Percentiles rank a stretch among this genome's conserved stretches.
phyloP scores from a whole-genome alignment of 2,797 vertebrate species.

The Phalloptychus januarius region DNA sequence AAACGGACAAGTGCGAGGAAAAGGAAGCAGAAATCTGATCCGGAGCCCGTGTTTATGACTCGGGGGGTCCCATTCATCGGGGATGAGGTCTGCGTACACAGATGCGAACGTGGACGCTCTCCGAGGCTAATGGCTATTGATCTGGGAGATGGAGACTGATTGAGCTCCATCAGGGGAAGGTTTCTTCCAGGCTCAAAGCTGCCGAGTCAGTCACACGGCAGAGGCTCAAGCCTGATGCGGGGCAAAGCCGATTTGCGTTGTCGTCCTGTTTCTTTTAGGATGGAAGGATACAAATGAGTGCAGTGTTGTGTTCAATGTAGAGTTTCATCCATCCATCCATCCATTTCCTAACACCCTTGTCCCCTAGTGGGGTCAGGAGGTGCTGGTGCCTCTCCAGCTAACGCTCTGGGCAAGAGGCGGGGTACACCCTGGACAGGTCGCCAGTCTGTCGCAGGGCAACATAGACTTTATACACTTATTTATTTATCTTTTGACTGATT shows the following conservation, averaged over 20 bases:
- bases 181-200: constrained; percentile 70
- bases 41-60: constrained; percentile 70
- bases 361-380: too few relatives aligned
- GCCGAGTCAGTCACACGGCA: constrained; percentile 66
- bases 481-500: background rate
- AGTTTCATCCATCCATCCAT: too few relatives aligned
- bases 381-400: too few relatives aligned
- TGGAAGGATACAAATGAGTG: constrained; percentile 21
- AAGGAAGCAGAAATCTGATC: constrained; percentile 68
- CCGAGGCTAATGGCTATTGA: constrained; percentile 78
- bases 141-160: constrained; percentile 75
- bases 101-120: constrained; percentile 15
- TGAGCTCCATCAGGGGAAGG: constrained; percentile 60
- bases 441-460: too few relatives aligned
- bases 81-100: constrained; percentile 53
- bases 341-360: too few relatives aligned
- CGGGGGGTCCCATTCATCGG: constrained; percentile 63
- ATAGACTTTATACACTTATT: background rate
- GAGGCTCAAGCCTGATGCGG: constrained; percentile 50
- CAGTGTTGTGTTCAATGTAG: background rate
- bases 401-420: too few relatives aligned
- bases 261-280: constrained; percentile 27
- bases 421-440: too few relatives aligned
- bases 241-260: constrained; percentile 52
- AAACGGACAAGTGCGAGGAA: constrained; percentile 32